Conservation (phyloP, 1,140 invertebrate genomes). For the Monomorium pharaonis region DNA sequence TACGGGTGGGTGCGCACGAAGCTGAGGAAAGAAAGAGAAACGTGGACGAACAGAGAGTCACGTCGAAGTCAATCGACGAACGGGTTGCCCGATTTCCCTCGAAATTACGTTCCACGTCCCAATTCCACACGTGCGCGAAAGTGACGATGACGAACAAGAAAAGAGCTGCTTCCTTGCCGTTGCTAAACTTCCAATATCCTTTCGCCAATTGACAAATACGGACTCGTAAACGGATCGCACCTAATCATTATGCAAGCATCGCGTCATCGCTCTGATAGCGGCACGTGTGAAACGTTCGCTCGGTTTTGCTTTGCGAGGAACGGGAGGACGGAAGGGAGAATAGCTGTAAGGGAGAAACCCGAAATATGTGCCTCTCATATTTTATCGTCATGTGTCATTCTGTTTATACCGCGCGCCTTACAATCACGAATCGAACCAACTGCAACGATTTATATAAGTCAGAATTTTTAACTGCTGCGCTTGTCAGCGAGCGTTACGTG, state of each 20-base stretch:
- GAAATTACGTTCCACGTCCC: slow-evolving; percentile 70
- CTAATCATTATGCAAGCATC: slow-evolving; percentile 12
- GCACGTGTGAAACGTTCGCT: not conserved
- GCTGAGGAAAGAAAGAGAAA: slow-evolving; percentile 15
- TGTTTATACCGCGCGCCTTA: not conserved
- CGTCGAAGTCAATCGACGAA: slow-evolving; percentile 71
- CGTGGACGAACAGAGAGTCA: slow-evolving; percentile 61
- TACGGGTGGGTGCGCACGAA: not conserved
- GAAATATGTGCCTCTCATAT: slow-evolving; percentile 16
- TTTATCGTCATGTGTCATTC: slow-evolving; percentile 10
- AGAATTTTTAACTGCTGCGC: slow-evolving; percentile 56
- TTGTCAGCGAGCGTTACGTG: slow-evolving; percentile 52
- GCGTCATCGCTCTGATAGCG: not conserved
- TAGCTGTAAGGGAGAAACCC: not conserved
- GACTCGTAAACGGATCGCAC: not conserved
- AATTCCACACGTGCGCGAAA: slow-evolving; percentile 52
- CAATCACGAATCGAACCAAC: slow-evolving; percentile 29
- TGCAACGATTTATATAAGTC: slow-evolving; percentile 63
- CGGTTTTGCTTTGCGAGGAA: not conserved
- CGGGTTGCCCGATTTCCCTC: slow-evolving; percentile 70
- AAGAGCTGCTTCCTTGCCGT: not conserved
- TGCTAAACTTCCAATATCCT: not conserved
- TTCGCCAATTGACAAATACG: not conserved
- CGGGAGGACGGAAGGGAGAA: not conserved
- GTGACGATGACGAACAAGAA: slow-evolving; percentile 16